A percentile compares a stretch with the other conserved stretches of the same genome.
These are phyloP conservation scores for Conops quadrifasciatus DNA, from an alignment of 2,888 invertebrate species.

Conservation along the genomic window DNA sequence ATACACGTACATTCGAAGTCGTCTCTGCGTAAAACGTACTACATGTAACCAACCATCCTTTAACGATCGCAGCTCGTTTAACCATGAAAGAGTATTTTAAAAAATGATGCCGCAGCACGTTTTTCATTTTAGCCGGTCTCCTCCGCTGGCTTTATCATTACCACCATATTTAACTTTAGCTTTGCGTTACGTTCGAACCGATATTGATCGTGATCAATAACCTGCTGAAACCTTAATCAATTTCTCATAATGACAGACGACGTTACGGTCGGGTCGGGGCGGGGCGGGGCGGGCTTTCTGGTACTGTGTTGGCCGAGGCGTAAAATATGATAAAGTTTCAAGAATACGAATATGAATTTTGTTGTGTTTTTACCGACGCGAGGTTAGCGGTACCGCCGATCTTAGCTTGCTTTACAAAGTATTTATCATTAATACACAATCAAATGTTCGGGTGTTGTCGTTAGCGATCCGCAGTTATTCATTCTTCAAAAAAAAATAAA, in stretches of 20 bases:
- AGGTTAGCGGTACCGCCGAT: no score
- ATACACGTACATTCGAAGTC: background rate
- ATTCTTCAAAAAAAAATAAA: no score
- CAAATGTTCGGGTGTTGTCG: no score
- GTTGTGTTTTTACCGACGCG: no score
- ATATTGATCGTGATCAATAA: background rate
- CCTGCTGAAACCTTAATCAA: constrained; percentile 12
- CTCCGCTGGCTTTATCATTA: background rate
- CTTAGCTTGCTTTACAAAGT: no score
- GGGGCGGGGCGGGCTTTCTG: background rate
- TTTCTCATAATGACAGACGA: background rate
- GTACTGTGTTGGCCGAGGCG: no score
- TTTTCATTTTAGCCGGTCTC: background rate
- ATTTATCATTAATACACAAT: no score
- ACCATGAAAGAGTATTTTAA: background rate
- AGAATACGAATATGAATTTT: no score
- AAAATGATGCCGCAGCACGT: constrained; percentile 25
- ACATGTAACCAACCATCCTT: background rate
- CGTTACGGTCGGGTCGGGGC: background rate
- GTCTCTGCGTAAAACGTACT: no score
- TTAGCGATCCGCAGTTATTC: no score
- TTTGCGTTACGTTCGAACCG: background rate
- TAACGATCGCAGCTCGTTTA: background rate
- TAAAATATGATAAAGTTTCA: no score
- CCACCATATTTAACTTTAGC: constrained; percentile 11